Percentiles rank a stretch among this genome's conserved stretches.
Conservation (phyloP, 2,113 vertebrate species). For the Chaetura pelagica region DNA sequence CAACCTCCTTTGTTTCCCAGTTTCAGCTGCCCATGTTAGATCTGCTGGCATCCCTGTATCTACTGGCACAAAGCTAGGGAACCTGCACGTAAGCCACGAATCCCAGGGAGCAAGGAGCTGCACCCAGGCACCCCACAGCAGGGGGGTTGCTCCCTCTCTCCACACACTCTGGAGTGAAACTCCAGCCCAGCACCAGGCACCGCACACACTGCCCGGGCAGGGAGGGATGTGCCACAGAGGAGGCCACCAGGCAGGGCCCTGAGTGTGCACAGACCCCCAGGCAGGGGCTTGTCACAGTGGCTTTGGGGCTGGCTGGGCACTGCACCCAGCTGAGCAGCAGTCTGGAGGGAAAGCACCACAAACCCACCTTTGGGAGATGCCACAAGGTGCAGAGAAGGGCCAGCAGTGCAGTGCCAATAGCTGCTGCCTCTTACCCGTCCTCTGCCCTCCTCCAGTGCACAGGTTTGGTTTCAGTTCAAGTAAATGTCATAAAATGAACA, state of each 20-base stretch:
- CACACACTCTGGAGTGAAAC: fast-evolving
- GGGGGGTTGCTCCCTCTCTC: not conserved
- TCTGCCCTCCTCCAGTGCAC: not conserved
- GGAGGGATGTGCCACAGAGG: fast-evolving
- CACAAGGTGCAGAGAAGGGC: fast-evolving
- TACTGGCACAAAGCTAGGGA: conserved; percentile 20
- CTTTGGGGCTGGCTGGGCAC: not conserved
- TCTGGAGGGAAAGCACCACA: not conserved
- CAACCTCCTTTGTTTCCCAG: conserved; percentile 60
- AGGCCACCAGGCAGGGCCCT: not conserved
- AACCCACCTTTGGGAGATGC: fast-evolving
- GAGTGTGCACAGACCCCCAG: not conserved
- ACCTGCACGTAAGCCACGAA: not conserved
- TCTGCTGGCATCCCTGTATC: conserved; percentile 26
- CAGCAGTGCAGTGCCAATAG: fast-evolving
- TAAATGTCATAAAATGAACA: not conserved
- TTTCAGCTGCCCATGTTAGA: conserved; percentile 51
- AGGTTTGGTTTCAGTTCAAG: not conserved
- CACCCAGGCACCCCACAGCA: not conserved
- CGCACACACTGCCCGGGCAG: fast-evolving
- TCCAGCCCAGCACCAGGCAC: fast-evolving
- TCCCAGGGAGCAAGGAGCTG: not conserved
- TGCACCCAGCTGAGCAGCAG: fast-evolving
- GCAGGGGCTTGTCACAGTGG: fast-evolving
- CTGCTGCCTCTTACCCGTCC: fast-evolving